Evolutionary conservation across 2,113 vertebrate genomes (phyloP).

Genomic region (human): DNA sequence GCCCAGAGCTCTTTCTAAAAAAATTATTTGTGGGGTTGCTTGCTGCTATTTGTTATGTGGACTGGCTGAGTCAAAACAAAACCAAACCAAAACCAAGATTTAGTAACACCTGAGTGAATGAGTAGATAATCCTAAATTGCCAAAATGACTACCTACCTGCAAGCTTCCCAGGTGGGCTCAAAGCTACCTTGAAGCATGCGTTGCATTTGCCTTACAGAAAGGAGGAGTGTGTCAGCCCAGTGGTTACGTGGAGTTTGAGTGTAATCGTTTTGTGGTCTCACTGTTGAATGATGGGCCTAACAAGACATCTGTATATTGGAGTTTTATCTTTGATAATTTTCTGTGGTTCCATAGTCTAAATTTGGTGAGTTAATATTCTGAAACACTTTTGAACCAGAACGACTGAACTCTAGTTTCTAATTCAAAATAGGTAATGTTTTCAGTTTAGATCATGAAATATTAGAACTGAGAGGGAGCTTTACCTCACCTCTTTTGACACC

Average conservation of each 20-base stretch:
- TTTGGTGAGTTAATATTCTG: background rate
- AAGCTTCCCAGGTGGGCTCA: background rate
- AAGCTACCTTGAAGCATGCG: background rate
- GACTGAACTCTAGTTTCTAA: conserved; percentile 3
- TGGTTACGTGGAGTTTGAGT: background rate
- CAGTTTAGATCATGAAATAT: background rate
- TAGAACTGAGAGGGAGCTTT: background rate
- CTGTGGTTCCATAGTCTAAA: background rate
- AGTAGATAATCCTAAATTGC: background rate
- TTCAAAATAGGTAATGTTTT: conserved; percentile 17
- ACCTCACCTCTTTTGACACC: background rate
- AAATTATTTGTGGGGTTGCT: no score
- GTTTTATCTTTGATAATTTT: background rate
- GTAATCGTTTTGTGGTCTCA: background rate
- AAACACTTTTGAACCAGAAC: background rate
- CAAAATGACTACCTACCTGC: background rate
- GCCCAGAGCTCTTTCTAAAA: background rate
- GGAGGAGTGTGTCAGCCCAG: background rate
- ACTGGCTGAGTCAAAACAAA: background rate
- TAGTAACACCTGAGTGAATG: no score
- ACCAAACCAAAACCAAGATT: background rate
- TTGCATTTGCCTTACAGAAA: background rate
- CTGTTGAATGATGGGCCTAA: background rate
- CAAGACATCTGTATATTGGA: background rate
- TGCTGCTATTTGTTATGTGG: background rate